Base-by-base conservation (phyloP, 2,888 invertebrate genomes). In the Bombylius major region DNA sequence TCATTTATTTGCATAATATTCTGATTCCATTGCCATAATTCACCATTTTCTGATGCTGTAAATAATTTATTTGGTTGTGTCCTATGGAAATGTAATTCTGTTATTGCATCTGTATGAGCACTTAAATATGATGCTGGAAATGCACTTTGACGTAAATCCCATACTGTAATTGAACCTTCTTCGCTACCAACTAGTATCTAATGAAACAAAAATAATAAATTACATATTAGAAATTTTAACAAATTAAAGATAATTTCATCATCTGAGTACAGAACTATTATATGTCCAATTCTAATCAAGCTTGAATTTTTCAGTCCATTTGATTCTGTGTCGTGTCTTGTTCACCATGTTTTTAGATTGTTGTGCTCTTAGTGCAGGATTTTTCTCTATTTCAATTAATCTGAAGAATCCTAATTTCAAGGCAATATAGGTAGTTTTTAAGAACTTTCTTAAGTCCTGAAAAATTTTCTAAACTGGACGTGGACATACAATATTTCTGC, bases 1-100 rank as follows among this genome's bases (percentile, higher is more conserved):
- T 57, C 51, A 33, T 23, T 51, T 8, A 23, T 33, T 36, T 67
- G 65, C 39, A 79, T 72, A 0, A 70, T 67, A 59, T 82, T 81
- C 65, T 84, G 82, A 60, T 87, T 85, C 94, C 94, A 95, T 67
- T 92, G 89, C 89, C 92, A 93, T 5, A 94, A 73, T 69, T 91
- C 88, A 0, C 94, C 94, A 50, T 84, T 83, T 53, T 71, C 78
- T 0, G 93, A 89, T 66, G 88, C 84, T 1, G 89, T 87, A 61
- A 91, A 86, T 2, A 95, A 69, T 71, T 90, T 90, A 55, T 89
- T 85, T 0, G 93, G 91, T 65, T 88, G 82, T 57, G 86, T 83
- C 0, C 86, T 88, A 73, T 95, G 93, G 67, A 94, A 95, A 56
- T 84, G 81, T 63, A 94, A 83, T 73, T 94, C 93, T n/a, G 83